Percentiles rank a stretch among this genome's conserved stretches.
phyloP scores from a whole-genome alignment of 2,113 vertebrate genomes.

The Falcunculus frontatus region DNA sequence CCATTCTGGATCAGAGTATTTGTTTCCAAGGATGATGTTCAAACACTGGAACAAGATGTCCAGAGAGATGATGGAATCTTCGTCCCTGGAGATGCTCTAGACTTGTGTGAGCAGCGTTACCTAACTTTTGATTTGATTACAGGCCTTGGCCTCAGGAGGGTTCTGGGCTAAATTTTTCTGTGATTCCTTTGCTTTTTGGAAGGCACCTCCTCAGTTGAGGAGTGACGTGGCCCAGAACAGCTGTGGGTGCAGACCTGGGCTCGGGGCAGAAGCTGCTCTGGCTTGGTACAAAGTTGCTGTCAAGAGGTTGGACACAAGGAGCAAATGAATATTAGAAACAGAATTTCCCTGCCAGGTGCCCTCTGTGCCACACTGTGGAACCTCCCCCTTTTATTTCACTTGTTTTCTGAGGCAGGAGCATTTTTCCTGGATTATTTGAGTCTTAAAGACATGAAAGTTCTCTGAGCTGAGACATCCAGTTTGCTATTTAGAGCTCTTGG shows the following conservation, averaged over 20 bases:
- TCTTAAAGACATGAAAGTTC: not conserved
- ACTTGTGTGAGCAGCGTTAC: accelerated
- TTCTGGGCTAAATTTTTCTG: not conserved
- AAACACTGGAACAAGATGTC: not conserved
- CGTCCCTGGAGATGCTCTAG: not conserved
- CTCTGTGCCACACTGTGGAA: not conserved
- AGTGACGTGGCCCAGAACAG: accelerated
- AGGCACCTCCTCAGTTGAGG: not conserved
- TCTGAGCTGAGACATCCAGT: not conserved
- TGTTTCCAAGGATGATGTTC: not conserved
- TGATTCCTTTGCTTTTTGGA: not conserved
- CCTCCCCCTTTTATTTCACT: not conserved
- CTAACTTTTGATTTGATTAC: not conserved
- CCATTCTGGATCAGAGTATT: not conserved
- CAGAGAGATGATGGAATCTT: not conserved
- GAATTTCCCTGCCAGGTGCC: not conserved
- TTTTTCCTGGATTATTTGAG: not conserved
- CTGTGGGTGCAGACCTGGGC: not conserved
- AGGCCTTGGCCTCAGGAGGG: not conserved
- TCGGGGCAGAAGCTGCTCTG: not conserved
- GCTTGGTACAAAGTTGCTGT: not conserved
- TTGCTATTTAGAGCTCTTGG: not conserved
- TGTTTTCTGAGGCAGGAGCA: not conserved
- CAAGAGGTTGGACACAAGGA: not conserved
- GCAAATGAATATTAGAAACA: not conserved